Evolutionary conservation across 2,888 invertebrate genomes (phyloP), one percentile per base, ranked within the genome.

Genomic region (Branchellion lobata): DNA sequence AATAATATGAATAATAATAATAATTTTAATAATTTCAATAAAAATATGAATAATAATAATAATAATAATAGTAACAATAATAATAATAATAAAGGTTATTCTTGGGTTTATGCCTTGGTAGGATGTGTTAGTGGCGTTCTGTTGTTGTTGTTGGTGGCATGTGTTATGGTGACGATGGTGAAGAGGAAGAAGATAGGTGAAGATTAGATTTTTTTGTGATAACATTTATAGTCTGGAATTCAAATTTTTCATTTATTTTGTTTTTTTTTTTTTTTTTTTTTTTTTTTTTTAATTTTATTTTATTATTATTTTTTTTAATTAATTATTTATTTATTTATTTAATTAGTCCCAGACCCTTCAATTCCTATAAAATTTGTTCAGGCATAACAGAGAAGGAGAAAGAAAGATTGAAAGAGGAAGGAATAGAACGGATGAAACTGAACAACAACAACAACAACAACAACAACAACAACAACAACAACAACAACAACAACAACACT

Each of bases 171-270:
- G 21, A 34, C 34, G 18, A 34, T 69, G 31, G 69, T 69, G 69
- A 69, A 69, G 65, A 61, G 33, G 77, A 77, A 65, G 65, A 77
- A 47, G n/a, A 47, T 53, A 24, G 77, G 77, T 77, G 36, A 36
- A n/a, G n/a, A n/a, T n/a, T n/a, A n/a, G n/a, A n/a, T n/a, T n/a
- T n/a, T n/a, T n/a, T n/a, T n/a, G n/a, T n/a, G n/a, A n/a, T n/a
- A n/a, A n/a, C n/a, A n/a, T n/a, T n/a, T n/a, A n/a, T n/a, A n/a
- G n/a, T n/a, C n/a, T n/a, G n/a, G n/a, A n/a, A n/a, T n/a, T n/a
- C n/a, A n/a, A n/a, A 57, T 34, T n/a, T n/a, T n/a, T n/a, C n/a
- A n/a, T n/a, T n/a, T n/a, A n/a, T n/a, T n/a, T n/a, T n/a, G n/a
- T n/a, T n/a, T n/a, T n/a, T n/a, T n/a, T n/a, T n/a, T n/a, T n/a